Percentiles rank a stretch among this genome's conserved stretches.
Conservation (phyloP, 2,113 vertebrate genomes). For the Labeo rohita region DNA sequence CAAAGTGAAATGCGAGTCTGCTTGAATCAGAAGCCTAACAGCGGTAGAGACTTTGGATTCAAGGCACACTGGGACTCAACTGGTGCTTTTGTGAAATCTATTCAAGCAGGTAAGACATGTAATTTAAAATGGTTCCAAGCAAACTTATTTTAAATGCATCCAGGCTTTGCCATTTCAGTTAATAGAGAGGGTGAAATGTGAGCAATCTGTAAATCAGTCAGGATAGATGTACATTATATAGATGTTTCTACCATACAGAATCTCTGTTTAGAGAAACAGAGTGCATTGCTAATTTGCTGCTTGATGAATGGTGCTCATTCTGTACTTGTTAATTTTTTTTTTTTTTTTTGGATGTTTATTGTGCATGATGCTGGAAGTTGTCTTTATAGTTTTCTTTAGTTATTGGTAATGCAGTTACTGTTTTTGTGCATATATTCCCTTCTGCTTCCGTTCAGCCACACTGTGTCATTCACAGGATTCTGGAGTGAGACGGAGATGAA, state of each 20-base stretch:
- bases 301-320: neutral
- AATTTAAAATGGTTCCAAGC: neutral
- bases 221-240: neutral
- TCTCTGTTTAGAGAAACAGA: neutral
- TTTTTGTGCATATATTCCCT: neutral
- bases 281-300: neutral
- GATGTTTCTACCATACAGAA: neutral
- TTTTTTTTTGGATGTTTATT: neutral
- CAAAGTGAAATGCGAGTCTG: conserved; percentile 93
- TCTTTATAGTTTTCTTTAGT: neutral
- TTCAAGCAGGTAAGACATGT: conserved; percentile 77
- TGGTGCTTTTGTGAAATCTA: conserved; percentile 76
- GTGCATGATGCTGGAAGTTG: neutral
- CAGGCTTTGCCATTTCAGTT: neutral
- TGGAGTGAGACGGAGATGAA: conserved; percentile 59
- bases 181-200: neutral
- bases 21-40: conserved; percentile 89
- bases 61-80: conserved; percentile 83
- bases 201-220: neutral
- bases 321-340: neutral
- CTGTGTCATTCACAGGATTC: neutral
- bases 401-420: neutral
- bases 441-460: neutral
- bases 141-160: neutral
- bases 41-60: conserved; percentile 88